Evolutionary conservation across 2,113 vertebrate genomes (phyloP), one percentile per base, ranked within the genome.

Genomic region (Saccopteryx bilineata): DNA sequence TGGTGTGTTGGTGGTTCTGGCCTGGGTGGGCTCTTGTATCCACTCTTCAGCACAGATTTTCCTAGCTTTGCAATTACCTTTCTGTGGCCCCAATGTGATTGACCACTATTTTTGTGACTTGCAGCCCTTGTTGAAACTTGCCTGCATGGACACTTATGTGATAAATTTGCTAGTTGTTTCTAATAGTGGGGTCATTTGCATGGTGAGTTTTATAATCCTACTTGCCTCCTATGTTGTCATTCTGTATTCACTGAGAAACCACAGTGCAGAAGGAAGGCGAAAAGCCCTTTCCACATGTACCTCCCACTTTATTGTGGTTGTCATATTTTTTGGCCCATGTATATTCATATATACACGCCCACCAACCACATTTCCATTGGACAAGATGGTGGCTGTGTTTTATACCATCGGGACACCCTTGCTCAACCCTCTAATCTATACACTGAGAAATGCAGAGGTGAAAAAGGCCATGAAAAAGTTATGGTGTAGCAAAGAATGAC

Each of bases 351-450:
- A 94, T 8, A 81, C 46, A 13, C 9, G 1, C 10, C 83, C 69
- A 46, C 18, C 15, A 5, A 84, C 39, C 12, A 75, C 6, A 23
- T 96, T 91, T 71, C 60, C 83, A 31, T 6, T 69, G 26, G 84
- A 93, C 26, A 96, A 94, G 76, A 33, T 86, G 31, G 60, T 96
- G 58, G 68, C 92, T 80, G 66, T 96, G 13, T 95, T 96, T 83
- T 85, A 95, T 39, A 88, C 58, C 18, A 66, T 92, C 76, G 39
- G 52, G n/a, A 81, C 84, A 39, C 74, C 88, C 5, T 72, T 93
- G 28, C 66, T 95, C 31, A 96, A 89, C n/a, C 92, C 89, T 56
- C 46, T 96, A 23, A 85, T 94, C 31, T 95, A 96, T 9, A 84
- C 39, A 1, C 54, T 94, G 52, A 91, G 88, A 24, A 96, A 96